phyloP scores from a whole-genome alignment of 2,113 vertebrate species.

The Orycteropus afer region DNA sequence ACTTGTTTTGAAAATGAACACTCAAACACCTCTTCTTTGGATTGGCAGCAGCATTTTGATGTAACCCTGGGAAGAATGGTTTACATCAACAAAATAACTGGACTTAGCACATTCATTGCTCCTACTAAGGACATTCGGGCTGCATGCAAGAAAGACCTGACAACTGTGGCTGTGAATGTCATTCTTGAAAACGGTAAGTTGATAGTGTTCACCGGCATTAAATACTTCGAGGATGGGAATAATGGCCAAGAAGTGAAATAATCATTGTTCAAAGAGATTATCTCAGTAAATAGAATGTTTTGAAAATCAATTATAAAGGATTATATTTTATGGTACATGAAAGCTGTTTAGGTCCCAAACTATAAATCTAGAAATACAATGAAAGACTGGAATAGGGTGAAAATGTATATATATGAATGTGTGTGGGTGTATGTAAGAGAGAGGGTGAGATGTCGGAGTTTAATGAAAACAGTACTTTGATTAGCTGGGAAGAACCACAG shows the following conservation, averaged over 20 bases:
- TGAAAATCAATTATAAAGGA: constrained; percentile 33
- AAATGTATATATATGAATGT: neutral
- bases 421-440: neutral
- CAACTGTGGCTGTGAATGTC: constrained; percentile 92
- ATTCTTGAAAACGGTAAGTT: constrained; percentile 91
- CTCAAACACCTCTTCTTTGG: constrained; percentile 4
- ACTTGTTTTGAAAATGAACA: constrained; percentile 52
- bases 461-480: constrained; percentile 27
- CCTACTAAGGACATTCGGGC: constrained; percentile 84
- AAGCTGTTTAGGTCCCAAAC: neutral
- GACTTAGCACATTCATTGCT: constrained; percentile 92
- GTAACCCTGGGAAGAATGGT: constrained; percentile 87
- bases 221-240: neutral
- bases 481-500: neutral
- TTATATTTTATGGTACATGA: neutral
- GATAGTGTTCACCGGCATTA: neutral
- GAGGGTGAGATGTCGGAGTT: neutral
- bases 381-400: neutral
- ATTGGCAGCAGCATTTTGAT: constrained; percentile 93
- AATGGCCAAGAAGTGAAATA: neutral
- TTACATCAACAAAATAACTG: constrained; percentile 93
- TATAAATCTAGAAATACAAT: constrained; percentile 37
- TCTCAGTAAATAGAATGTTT: constrained; percentile 11
- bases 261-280: constrained; percentile 23
- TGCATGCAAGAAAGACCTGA: constrained; percentile 91